phyloP scores from a whole-genome alignment of 2,797 vertebrate genomes.

The Fistularia commersonii region DNA sequence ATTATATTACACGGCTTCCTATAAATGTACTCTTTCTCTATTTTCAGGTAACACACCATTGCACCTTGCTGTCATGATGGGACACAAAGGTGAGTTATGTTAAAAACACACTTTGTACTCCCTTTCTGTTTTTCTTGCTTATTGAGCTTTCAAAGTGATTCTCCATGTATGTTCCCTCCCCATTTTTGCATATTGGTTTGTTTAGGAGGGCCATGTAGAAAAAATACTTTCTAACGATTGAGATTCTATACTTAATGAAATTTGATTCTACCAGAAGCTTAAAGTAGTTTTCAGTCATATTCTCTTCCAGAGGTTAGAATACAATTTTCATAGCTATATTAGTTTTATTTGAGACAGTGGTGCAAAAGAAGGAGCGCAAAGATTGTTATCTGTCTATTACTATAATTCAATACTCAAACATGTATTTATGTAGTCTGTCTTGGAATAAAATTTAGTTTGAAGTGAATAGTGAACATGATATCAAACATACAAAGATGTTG shows the following conservation, averaged over 20 bases:
- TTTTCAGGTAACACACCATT: conserved; percentile 92
- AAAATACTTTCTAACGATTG: too few species aligned
- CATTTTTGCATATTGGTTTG: conserved; percentile 7
- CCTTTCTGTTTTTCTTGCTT: background rate
- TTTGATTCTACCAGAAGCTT: too few species aligned
- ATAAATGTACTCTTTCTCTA: conserved; percentile 15
- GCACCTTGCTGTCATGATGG: conserved; percentile 98
- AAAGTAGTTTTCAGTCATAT: too few species aligned
- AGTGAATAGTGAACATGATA: conserved; percentile 8
- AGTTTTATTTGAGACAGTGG: too few species aligned
- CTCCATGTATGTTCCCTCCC: background rate
- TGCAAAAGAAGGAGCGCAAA: too few species aligned
- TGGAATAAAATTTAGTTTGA: conserved; percentile 6
- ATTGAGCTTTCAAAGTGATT: conserved; percentile 3
- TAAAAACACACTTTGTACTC: conserved; percentile 13
- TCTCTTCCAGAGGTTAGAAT: too few species aligned
- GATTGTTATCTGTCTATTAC: background rate
- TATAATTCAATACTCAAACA: conserved; percentile 2
- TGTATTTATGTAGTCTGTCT: background rate
- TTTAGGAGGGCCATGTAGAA: conserved; percentile 1
- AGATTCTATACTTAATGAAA: too few species aligned
- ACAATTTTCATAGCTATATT: too few species aligned
- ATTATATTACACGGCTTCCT: background rate
- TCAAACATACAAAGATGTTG: conserved; percentile 12
- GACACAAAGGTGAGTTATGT: conserved; percentile 90